A percentile compares a stretch with the other conserved stretches of the same genome.
Evolutionary conservation across 2,113 vertebrate genomes (phyloP).

Genomic region (Leptocoma aspasia): DNA sequence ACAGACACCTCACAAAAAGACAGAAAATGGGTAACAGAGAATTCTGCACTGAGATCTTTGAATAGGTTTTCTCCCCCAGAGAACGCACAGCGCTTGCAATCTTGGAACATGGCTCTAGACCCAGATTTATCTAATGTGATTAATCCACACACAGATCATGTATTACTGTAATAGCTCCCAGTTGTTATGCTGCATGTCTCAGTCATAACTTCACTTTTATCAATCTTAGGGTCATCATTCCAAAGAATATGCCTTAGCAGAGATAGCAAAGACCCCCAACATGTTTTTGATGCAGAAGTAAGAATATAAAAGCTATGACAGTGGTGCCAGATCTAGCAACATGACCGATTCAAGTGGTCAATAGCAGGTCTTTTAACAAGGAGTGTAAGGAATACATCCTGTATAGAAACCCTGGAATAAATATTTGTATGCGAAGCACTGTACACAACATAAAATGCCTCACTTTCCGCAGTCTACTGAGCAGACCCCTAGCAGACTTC

Average conservation of each 20-base stretch:
- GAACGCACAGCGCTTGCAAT: neutral
- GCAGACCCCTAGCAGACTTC: neutral
- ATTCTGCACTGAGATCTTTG: neutral
- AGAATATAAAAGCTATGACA: neutral
- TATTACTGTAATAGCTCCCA: neutral
- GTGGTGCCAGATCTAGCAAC: neutral
- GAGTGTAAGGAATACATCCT: neutral
- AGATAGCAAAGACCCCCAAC: neutral
- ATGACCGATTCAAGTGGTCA: neutral
- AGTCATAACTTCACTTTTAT: neutral
- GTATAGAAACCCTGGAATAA: neutral
- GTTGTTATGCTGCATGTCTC: neutral
- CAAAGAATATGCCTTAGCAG: neutral
- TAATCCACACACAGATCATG: neutral
- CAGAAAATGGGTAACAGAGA: neutral
- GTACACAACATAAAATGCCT: neutral
- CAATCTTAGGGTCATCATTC: neutral
- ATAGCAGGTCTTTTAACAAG: neutral
- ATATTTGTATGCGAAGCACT: neutral
- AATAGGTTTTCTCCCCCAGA: fast-evolving
- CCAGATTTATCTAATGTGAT: neutral
- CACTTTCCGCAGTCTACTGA: neutral
- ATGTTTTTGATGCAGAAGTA: neutral
- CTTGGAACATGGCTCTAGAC: neutral
- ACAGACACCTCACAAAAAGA: neutral